These are phyloP conservation scores for Carassius carassius DNA, from an alignment of 2,113 vertebrate genomes.

Conservation along the genomic window DNA sequence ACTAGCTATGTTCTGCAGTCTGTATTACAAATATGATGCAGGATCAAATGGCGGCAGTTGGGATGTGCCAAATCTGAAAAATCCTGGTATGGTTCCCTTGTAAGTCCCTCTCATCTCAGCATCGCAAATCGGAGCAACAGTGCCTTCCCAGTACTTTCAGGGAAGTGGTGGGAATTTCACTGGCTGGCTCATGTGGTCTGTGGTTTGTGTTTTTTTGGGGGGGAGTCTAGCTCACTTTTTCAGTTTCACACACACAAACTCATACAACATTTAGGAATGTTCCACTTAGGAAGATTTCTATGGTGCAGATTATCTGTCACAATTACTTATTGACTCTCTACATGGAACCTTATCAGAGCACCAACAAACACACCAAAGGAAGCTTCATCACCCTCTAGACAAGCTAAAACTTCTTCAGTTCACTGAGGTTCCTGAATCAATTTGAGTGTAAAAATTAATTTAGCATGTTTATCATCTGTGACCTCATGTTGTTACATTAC, in stretches of 20 bases:
- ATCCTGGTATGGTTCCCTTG: constrained; percentile 47
- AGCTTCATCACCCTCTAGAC: not conserved
- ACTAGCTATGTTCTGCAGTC: constrained; percentile 63
- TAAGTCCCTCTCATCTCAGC: constrained; percentile 19
- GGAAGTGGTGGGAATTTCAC: constrained; percentile 7
- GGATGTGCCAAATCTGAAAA: constrained; percentile 54
- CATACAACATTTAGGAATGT: constrained; percentile 59
- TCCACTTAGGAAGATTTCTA: not conserved
- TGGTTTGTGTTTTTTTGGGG: constrained; percentile 33
- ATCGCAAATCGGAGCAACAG: not conserved
- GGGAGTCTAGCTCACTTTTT: constrained; percentile 59
- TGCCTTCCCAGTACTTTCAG: constrained; percentile 10
- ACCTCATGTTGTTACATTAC: no score
- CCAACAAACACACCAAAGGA: not conserved
- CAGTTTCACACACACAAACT: constrained; percentile 64
- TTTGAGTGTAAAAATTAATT: not conserved
- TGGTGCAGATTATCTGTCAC: not conserved
- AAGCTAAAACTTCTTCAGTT: not conserved
- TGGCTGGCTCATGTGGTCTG: constrained; percentile 22
- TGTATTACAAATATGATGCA: constrained; percentile 4
- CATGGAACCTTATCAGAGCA: not conserved
- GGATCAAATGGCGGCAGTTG: constrained; percentile 24
- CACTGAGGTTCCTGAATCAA: not conserved
- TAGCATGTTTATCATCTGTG: no score
- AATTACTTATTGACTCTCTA: not conserved